phyloP scores from a whole-genome alignment of 1,140 invertebrate species.

The Drosophila suzukii region DNA sequence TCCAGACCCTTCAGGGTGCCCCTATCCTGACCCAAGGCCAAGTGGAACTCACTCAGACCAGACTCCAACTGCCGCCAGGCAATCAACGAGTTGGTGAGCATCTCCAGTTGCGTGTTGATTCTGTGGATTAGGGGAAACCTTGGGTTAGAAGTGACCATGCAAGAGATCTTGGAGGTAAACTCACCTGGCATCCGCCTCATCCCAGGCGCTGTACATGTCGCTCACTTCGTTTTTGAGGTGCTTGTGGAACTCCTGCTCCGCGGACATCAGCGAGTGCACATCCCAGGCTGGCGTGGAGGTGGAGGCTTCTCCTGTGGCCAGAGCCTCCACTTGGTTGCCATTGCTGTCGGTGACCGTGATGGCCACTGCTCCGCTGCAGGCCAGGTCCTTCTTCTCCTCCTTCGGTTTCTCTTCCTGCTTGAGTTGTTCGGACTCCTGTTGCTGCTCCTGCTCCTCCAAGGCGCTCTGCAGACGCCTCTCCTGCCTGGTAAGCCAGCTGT shows the following conservation, averaged over 20 bases:
- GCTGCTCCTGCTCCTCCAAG: constrained; percentile 58
- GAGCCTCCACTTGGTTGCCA: constrained; percentile 69
- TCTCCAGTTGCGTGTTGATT: constrained; percentile 79
- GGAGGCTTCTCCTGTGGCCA: constrained; percentile 29
- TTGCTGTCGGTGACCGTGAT: constrained; percentile 75
- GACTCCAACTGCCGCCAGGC: constrained; percentile 88
- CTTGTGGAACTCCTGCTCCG: constrained; percentile 85
- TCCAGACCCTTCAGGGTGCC: constrained; percentile 88
- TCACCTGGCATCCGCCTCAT: constrained; percentile 91
- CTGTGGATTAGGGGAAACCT: constrained; percentile 17
- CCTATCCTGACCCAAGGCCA: constrained; percentile 87
- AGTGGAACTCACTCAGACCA: constrained; percentile 87
- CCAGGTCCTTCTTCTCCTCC: constrained; percentile 5
- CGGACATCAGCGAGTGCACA: constrained; percentile 66
- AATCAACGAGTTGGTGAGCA: constrained; percentile 85
- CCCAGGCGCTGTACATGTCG: constrained; percentile 91
- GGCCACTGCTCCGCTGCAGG: constrained; percentile 31
- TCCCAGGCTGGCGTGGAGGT: constrained; percentile 76
- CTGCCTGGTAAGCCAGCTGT: constrained; percentile 88
- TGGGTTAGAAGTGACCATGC: neutral
- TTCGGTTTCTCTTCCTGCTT: constrained; percentile 7
- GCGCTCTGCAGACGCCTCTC: constrained; percentile 81
- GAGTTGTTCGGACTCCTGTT: constrained; percentile 67
- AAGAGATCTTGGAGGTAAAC: constrained; percentile 15
- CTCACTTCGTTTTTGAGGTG: constrained; percentile 90